Evolutionary conservation across 2,113 vertebrate genomes (phyloP).

Genomic region (Rhinoptilus africanus): DNA sequence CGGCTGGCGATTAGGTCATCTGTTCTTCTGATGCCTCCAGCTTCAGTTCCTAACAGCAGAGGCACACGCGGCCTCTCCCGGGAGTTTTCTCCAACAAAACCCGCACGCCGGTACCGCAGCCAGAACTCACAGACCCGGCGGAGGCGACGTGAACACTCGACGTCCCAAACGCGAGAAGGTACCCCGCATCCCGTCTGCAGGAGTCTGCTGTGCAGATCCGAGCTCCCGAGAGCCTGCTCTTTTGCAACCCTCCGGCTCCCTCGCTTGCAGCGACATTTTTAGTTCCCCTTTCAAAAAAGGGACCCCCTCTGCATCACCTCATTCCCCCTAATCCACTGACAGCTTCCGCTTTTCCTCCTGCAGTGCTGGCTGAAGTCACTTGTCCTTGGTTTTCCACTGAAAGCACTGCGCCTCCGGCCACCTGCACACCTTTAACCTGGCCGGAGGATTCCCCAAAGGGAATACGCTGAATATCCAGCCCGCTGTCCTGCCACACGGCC

Average conservation of each 20-base stretch:
- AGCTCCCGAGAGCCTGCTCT: not conserved
- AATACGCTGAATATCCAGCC: not conserved
- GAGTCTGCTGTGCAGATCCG: not conserved
- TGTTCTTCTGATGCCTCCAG: not conserved
- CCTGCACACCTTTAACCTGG: not conserved
- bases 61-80: not conserved
- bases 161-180: not conserved
- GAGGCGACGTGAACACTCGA: fast-evolving
- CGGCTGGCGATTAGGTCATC: not conserved
- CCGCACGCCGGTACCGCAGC: not conserved
- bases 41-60: not conserved
- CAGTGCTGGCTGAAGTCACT: not conserved
- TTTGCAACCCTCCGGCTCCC: not conserved
- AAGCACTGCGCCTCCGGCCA: not conserved
- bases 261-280: not conserved
- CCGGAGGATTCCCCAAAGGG: not conserved
- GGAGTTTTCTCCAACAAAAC: not conserved
- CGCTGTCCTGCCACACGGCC: not conserved
- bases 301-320: no score
- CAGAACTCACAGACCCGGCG: fast-evolving
- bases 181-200: not conserved
- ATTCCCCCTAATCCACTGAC: not conserved
- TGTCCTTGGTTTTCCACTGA: not conserved
- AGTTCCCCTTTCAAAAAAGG: not conserved
- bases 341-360: not conserved